phyloP scores from a whole-genome alignment of 2,113 vertebrate species.

The Pontoporia blainvillei region DNA sequence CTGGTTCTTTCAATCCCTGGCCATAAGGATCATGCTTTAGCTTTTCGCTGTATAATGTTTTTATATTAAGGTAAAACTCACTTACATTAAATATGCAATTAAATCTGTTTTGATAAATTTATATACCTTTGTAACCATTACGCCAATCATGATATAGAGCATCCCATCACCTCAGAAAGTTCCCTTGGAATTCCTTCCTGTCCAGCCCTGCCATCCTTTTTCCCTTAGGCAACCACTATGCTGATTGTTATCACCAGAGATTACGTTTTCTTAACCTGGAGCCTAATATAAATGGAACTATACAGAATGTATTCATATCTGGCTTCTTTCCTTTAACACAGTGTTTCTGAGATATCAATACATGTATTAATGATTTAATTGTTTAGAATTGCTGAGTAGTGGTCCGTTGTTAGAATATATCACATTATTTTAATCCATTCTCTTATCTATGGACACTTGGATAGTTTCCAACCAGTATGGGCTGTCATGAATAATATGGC shows the following conservation, averaged over 20 bases:
- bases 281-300: neutral
- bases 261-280: neutral
- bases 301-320: neutral
- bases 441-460: too few species aligned
- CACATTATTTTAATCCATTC: too few species aligned
- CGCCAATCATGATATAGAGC: neutral
- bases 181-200: neutral
- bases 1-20: neutral
- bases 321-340: neutral
- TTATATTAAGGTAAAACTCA: neutral
- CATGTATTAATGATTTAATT: too few species aligned
- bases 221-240: neutral
- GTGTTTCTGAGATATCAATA: neutral
- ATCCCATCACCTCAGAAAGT: neutral
- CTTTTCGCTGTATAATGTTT: neutral
- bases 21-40: neutral
- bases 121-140: neutral
- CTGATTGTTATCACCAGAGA: neutral
- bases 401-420: too few species aligned
- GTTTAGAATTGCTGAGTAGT: too few species aligned
- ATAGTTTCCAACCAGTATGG: too few species aligned
- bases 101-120: neutral
- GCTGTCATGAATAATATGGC: too few species aligned
- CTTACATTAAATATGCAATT: neutral
- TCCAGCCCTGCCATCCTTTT: neutral